Base-by-base conservation (phyloP, 2,888 invertebrate genomes). In the Volucella bombylans region DNA sequence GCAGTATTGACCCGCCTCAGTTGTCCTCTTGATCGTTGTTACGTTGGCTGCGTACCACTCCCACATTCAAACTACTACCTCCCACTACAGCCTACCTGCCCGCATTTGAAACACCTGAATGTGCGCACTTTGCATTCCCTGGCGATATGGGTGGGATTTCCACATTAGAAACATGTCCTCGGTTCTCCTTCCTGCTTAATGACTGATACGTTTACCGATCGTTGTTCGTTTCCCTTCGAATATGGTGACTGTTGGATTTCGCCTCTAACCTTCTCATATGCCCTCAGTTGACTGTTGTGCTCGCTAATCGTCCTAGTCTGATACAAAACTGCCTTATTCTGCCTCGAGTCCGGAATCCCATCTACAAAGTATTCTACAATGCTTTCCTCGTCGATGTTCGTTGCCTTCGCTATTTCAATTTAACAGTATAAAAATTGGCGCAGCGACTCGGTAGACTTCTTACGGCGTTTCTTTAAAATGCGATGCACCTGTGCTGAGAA, bases 341-440 rank as follows among this genome's bases (percentile, higher is more conserved):
- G 11, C 18, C 55, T 79, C 8, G 49, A 41, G 15, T 82, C 80
- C 10, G 73, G 73, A 14, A 23, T 23, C 18, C 2, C 18, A 23
- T 23, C 18, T 23, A 23, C 18, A 3, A 3, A 23, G 18, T 23
- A 23, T 23, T 23, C 18, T 23, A 23, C 18, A 2, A 23, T 23
- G 18, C 18, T 23, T 23, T 23, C 18, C 3, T 23, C 18, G 18
- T 2, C 3, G 18, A 23, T 23, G 18, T 23, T 23, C 18, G 18
- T 23, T 23, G 73, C 86, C 74, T 14, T 86, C 69, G 3, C 77
- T 11, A 82, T 50, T 23, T 86, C 77, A 59, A 73, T 72, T 15
- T 81, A 23, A 0, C 49, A 18, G 12, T 86, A 86, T 14, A 81
- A 39, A 67, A 82, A 86, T 49, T 78, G 73, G 2, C 71, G 12